Evolutionary conservation across 2,888 invertebrate species (phyloP).

Genomic region (Synanthedon andrenaeformis): DNA sequence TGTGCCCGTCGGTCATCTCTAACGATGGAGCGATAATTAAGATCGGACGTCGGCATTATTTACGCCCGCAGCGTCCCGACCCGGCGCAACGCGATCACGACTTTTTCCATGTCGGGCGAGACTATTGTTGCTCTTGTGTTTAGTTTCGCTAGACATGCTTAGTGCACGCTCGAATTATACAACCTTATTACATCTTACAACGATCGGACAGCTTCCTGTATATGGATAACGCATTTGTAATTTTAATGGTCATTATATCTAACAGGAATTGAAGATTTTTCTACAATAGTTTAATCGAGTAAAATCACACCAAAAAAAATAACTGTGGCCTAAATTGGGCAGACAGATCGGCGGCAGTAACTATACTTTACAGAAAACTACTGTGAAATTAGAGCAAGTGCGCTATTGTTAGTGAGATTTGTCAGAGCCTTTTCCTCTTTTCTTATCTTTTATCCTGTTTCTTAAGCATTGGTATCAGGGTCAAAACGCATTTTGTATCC

Average conservation of each 20-base stretch:
- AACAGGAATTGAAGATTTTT: too few species aligned
- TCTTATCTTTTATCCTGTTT: too few species aligned
- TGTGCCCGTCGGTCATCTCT: conserved; percentile 62
- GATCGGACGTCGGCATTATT: conserved; percentile 64
- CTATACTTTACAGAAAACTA: too few species aligned
- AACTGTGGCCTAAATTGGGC: too few species aligned
- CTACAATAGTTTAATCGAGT: too few species aligned
- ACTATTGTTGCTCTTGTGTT: conserved; percentile 44
- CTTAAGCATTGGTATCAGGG: too few species aligned
- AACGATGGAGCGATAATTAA: conserved; percentile 69
- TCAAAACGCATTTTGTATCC: too few species aligned
- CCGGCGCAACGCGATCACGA: conserved; percentile 58
- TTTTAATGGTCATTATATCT: neutral
- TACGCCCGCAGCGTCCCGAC: conserved; percentile 64
- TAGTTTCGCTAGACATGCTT: conserved; percentile 22
- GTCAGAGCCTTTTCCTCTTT: too few species aligned
- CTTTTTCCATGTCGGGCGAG: conserved; percentile 55
- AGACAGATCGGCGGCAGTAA: too few species aligned
- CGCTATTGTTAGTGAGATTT: too few species aligned
- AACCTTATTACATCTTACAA: neutral
- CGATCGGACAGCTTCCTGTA: neutral
- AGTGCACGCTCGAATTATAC: conserved; percentile 20
- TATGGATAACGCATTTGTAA: neutral
- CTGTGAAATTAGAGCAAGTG: too few species aligned
- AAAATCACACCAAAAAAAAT: too few species aligned